A percentile compares a stretch with the other conserved stretches of the same genome.
Evolutionary conservation across 2,113 vertebrate genomes (phyloP).

Genomic region (Gasterosteus aculeatus): DNA sequence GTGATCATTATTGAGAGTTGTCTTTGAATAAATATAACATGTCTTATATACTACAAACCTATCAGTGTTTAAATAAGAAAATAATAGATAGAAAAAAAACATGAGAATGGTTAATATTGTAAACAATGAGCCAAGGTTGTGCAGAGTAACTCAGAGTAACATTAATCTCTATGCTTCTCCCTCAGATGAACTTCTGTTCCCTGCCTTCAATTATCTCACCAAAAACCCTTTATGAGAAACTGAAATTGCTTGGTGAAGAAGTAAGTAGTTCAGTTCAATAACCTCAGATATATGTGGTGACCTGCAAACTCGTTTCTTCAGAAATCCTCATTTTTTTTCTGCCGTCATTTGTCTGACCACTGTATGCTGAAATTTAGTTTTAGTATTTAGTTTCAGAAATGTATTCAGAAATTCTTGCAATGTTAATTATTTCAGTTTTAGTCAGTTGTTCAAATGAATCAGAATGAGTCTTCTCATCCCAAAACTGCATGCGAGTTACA

Average conservation of each 20-base stretch:
- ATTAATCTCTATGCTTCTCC: slow-evolving; percentile 14
- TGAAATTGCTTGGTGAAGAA: fast-evolving
- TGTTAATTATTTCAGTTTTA: neutral
- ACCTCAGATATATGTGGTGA: neutral
- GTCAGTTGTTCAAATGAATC: neutral
- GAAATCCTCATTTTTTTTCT: neutral
- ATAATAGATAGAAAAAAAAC: neutral
- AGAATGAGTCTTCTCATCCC: neutral
- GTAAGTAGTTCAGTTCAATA: fast-evolving
- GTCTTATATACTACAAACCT: neutral
- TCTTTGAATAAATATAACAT: neutral
- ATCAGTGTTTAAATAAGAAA: neutral
- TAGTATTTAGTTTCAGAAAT: neutral
- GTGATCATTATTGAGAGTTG: neutral
- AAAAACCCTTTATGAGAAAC: fast-evolving
- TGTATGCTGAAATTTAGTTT: neutral
- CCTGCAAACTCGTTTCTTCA: neutral
- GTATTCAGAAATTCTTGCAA: neutral
- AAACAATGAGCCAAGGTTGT: neutral
- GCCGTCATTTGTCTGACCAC: neutral
- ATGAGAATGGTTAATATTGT: neutral
- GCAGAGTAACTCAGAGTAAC: neutral
- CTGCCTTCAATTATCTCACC: fast-evolving
- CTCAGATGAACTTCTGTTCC: fast-evolving
- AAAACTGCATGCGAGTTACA: neutral